Evolutionary conservation across 2,113 vertebrate species (phyloP).

Genomic region (Phoxinus phoxinus): DNA sequence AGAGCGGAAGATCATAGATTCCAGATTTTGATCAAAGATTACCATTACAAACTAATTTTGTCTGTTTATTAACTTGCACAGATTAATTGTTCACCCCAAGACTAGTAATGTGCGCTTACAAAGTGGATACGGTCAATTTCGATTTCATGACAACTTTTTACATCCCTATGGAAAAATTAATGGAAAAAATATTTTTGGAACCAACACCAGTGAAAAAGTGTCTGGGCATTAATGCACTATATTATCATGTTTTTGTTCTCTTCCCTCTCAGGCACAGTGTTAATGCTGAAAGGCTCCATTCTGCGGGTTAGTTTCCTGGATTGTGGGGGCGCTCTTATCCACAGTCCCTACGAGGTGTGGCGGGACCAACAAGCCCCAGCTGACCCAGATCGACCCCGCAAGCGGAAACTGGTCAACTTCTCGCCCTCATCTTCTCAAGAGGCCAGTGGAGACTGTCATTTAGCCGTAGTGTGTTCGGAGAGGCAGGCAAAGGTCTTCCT

Average conservation of each 20-base stretch:
- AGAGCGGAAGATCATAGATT: too few species aligned
- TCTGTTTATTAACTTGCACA: too few species aligned
- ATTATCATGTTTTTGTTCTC: neutral
- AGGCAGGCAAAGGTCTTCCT: slow-evolving; percentile 97
- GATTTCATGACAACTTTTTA: too few species aligned
- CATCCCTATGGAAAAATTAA: neutral
- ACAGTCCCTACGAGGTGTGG: slow-evolving; percentile 92
- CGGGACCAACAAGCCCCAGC: slow-evolving; percentile 84
- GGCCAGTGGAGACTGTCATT: slow-evolving; percentile 85
- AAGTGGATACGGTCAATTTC: too few species aligned
- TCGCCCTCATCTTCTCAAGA: slow-evolving; percentile 90
- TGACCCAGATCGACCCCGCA: slow-evolving; percentile 85
- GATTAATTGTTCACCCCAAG: too few species aligned
- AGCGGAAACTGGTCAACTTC: slow-evolving; percentile 88
- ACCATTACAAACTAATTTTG: too few species aligned
- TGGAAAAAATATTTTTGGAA: neutral
- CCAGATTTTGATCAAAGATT: too few species aligned
- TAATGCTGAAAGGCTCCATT: slow-evolving; percentile 92
- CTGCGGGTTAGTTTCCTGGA: slow-evolving; percentile 90
- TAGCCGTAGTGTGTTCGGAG: slow-evolving; percentile 94
- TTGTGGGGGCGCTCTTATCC: slow-evolving; percentile 82
- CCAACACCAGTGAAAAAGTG: neutral
- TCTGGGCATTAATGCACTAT: too few species aligned
- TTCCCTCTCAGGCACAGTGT: slow-evolving; percentile 79
- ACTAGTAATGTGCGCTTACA: too few species aligned